A percentile compares a stretch with the other conserved stretches of the same genome.
Conservation (phyloP, 1,140 invertebrate genomes). For the Lucilia sericata region DNA sequence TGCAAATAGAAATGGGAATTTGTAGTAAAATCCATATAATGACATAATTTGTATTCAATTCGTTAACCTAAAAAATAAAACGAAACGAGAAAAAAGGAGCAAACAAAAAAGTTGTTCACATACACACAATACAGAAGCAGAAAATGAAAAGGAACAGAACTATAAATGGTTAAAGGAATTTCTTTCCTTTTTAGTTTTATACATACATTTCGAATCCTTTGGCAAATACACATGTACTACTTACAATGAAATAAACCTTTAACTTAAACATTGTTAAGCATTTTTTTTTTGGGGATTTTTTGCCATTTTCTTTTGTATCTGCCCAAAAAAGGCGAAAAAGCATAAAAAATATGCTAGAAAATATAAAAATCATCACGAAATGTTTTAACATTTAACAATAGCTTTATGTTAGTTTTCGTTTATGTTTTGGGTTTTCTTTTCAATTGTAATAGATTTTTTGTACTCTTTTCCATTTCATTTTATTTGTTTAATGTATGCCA, state of each 20-base stretch:
- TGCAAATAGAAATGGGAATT: conserved; percentile 14
- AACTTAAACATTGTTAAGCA: conserved; percentile 3
- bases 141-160: neutral
- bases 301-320: neutral
- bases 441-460: neutral
- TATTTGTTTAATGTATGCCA: neutral
- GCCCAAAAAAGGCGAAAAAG: neutral
- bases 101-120: no score
- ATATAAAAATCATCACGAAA: neutral
- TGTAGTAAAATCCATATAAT: neutral
- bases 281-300: neutral
- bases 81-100: neutral
- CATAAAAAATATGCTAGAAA: neutral
- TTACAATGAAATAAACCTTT: neutral
- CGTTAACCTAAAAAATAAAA: conserved; percentile 27
- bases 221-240: neutral
- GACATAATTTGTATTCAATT: conserved; percentile 29
- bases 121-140: neutral
- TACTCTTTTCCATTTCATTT: neutral
- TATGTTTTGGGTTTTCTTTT: neutral
- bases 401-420: neutral
- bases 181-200: neutral
- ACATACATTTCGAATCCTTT: neutral
- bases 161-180: neutral
- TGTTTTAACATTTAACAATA: neutral